phyloP scores from a whole-genome alignment of 2,797 vertebrate genomes.

The Lepus townsendii region DNA sequence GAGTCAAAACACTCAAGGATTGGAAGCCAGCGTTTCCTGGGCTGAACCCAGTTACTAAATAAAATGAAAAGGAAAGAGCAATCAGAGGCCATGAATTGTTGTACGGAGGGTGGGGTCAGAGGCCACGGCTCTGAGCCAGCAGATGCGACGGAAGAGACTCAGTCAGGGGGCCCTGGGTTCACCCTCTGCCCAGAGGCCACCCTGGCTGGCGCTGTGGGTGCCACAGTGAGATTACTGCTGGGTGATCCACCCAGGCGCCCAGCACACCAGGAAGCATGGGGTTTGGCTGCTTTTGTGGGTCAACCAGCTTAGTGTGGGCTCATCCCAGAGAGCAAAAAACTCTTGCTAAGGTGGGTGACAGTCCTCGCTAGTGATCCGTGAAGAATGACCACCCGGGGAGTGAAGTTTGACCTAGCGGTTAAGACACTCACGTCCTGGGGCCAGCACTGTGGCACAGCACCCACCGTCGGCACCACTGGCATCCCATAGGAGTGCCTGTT shows the following conservation, averaged over 20 bases:
- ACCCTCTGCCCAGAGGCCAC: not conserved
- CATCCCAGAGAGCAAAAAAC: not conserved
- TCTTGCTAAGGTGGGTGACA: not conserved
- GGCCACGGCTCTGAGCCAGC: conserved; percentile 67
- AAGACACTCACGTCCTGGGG: too few relatives aligned
- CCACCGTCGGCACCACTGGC: too few relatives aligned
- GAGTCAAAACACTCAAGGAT: conserved; percentile 84
- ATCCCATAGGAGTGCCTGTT: too few relatives aligned
- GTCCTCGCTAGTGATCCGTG: not conserved
- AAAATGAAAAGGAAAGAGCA: conserved; percentile 89
- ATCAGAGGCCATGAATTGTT: conserved; percentile 86
- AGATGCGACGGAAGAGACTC: conserved; percentile 68
- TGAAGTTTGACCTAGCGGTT: too few relatives aligned
- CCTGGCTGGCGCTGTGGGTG: not conserved
- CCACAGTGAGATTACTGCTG: not conserved
- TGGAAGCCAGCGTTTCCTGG: conserved; percentile 89
- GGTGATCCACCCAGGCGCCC: not conserved
- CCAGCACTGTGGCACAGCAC: too few relatives aligned
- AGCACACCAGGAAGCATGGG: not conserved
- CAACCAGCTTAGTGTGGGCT: not conserved
- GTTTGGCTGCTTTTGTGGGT: not conserved
- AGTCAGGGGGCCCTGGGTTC: not conserved
- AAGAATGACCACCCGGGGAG: not conserved
- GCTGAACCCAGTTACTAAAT: conserved; percentile 88
- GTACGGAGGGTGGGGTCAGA: conserved; percentile 69